Evolutionary conservation across 2,888 invertebrate genomes (phyloP).

Genomic region (Diarsia rubi): DNA sequence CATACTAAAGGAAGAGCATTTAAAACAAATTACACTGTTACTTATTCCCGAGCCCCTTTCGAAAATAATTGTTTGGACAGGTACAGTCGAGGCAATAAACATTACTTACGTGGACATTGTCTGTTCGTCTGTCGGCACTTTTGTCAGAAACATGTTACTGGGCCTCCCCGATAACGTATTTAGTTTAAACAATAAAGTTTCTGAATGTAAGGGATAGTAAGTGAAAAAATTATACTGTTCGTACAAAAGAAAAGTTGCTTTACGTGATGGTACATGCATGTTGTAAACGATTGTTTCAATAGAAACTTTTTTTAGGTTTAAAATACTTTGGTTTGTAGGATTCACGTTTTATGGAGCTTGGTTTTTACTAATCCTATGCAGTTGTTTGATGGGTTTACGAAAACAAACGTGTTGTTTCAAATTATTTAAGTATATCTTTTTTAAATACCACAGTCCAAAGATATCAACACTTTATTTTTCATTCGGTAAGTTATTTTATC

Average conservation of each 20-base stretch:
- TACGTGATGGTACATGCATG: conserved; percentile 26
- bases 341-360: neutral
- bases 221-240: conserved; percentile 47
- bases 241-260: conserved; percentile 37
- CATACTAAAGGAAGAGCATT: conserved; percentile 23
- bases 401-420: neutral
- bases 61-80: conserved; percentile 59
- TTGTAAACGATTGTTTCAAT: conserved; percentile 45
- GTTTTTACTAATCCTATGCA: neutral
- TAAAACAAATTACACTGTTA: conserved; percentile 42
- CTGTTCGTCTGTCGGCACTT: conserved; percentile 56
- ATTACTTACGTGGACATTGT: conserved; percentile 43
- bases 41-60: conserved; percentile 35
- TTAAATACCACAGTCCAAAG: neutral
- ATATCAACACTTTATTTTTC: neutral
- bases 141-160: conserved; percentile 50
- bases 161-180: conserved; percentile 44
- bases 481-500: neutral
- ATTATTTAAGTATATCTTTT: neutral
- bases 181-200: conserved; percentile 58
- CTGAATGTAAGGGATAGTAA: conserved; percentile 8
- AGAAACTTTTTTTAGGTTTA: neutral
- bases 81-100: conserved; percentile 60
- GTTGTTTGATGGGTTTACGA: neutral
- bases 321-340: neutral